Conservation (phyloP, 2,113 vertebrate genomes). For the Gambusia affinis region DNA sequence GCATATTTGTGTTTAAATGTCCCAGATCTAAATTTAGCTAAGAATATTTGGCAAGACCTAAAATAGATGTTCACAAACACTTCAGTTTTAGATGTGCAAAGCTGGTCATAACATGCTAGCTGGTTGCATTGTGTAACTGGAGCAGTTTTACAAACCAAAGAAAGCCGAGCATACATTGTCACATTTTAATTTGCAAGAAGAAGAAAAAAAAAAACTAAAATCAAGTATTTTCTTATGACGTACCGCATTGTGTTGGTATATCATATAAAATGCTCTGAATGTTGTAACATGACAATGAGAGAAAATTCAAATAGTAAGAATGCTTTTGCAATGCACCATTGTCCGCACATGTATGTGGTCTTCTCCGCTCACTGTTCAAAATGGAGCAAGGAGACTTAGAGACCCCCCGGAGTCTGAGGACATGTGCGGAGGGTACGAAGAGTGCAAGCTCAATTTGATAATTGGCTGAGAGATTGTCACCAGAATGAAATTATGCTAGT, state of each 20-base stretch:
- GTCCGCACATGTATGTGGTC: conserved; percentile 50
- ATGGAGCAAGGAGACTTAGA: conserved; percentile 38
- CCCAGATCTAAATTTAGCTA: too few relatives aligned
- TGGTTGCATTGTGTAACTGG: background rate
- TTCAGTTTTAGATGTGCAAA: too few relatives aligned
- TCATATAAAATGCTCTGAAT: background rate
- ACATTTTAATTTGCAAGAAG: too few relatives aligned
- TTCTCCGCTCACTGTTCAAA: conserved; percentile 49
- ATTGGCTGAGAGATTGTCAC: conserved; percentile 78
- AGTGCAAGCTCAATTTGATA: conserved; percentile 68
- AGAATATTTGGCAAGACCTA: too few relatives aligned
- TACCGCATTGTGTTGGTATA: background rate
- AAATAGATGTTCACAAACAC: too few relatives aligned
- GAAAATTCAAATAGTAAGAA: background rate
- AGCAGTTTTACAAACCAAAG: background rate
- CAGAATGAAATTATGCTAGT: conserved; percentile 81
- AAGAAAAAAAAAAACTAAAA: background rate
- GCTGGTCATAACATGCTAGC: background rate
- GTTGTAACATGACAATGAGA: background rate
- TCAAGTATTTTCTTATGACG: background rate
- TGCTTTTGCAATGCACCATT: background rate
- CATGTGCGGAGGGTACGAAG: conserved; percentile 20
- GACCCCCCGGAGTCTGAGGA: conserved; percentile 27
- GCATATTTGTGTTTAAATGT: too few relatives aligned
- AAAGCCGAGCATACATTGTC: background rate